Evolutionary conservation across 2,888 invertebrate species (phyloP).

Genomic region (Hypomecis atomaria): DNA sequence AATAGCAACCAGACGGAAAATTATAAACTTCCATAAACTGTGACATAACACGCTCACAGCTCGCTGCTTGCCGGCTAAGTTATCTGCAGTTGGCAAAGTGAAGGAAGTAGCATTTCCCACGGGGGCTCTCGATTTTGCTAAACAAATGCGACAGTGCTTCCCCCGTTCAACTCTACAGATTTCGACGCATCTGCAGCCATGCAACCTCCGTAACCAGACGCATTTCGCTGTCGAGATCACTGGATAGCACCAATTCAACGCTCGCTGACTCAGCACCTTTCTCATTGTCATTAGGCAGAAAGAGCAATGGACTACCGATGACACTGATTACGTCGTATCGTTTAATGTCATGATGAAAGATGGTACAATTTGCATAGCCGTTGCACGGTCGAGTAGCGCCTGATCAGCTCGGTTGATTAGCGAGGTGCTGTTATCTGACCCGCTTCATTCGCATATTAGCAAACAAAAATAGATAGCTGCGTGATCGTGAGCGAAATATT

Average conservation of each 20-base stretch:
- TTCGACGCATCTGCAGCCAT: constrained; percentile 48
- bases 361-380: constrained; percentile 51
- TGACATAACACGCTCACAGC: constrained; percentile 67
- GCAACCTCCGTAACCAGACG: constrained; percentile 54
- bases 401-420: constrained; percentile 55
- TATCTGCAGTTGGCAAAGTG: not conserved
- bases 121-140: too few species aligned
- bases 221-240: constrained; percentile 68
- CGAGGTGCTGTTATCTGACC: constrained; percentile 67
- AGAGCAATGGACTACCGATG: constrained; percentile 54
- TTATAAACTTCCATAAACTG: constrained; percentile 58
- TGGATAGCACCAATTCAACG: constrained; percentile 56
- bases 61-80: not conserved
- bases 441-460: constrained; percentile 53
- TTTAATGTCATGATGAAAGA: constrained; percentile 41
- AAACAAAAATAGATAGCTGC: constrained; percentile 48
- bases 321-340: constrained; percentile 47
- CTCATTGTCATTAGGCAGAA: constrained; percentile 38
- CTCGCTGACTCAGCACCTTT: constrained; percentile 51
- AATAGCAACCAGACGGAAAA: constrained; percentile 72
- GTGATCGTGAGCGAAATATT: constrained; percentile 40
- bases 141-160: constrained; percentile 2
- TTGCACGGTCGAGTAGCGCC: constrained; percentile 52
- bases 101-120: not conserved
- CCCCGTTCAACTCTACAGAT: constrained; percentile 45